Evolutionary conservation across 2,888 invertebrate genomes (phyloP).

Genomic region (Stegana nigrithorax): DNA sequence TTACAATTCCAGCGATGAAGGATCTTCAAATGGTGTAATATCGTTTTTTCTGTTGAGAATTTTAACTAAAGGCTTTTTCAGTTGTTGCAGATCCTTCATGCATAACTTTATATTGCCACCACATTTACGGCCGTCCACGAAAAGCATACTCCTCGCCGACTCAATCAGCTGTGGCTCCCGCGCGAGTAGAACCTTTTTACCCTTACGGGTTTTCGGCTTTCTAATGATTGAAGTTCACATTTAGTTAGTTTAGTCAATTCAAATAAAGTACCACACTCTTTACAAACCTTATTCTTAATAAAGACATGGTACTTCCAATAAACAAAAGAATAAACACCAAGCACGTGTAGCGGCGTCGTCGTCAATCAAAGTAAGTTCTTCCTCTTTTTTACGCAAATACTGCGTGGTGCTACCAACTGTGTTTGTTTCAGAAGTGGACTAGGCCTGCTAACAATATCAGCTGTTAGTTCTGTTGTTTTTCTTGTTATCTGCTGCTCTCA

Average conservation of each 20-base stretch:
- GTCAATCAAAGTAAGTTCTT: not conserved
- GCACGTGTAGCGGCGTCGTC: constrained; percentile 45
- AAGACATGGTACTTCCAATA: constrained; percentile 52
- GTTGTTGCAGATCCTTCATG: constrained; percentile 86
- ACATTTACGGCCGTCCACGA: constrained; percentile 86
- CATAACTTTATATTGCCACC: constrained; percentile 77
- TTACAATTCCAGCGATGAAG: constrained; percentile 81
- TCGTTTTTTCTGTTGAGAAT: constrained; percentile 86
- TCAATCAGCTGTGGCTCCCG: constrained; percentile 91
- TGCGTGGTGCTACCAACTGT: too few relatives aligned
- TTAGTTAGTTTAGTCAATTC: not conserved
- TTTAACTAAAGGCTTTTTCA: constrained; percentile 88
- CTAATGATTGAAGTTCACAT: constrained; percentile 70
- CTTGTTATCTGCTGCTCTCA: not conserved
- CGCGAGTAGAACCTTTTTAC: constrained; percentile 84
- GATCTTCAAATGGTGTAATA: constrained; percentile 92
- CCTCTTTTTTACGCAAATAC: not conserved
- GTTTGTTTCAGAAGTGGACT: not conserved
- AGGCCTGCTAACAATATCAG: constrained; percentile 5
- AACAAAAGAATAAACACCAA: constrained; percentile 16
- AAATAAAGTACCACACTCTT: not conserved
- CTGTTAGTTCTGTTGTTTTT: constrained; percentile 3
- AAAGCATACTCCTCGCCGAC: constrained; percentile 85
- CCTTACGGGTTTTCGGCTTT: constrained; percentile 89
- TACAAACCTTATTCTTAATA: constrained; percentile 63